A percentile compares a stretch with the other conserved stretches of the same genome.
Conservation (phyloP, 2,797 vertebrate genomes). For the Crocodylus rhombifer region DNA sequence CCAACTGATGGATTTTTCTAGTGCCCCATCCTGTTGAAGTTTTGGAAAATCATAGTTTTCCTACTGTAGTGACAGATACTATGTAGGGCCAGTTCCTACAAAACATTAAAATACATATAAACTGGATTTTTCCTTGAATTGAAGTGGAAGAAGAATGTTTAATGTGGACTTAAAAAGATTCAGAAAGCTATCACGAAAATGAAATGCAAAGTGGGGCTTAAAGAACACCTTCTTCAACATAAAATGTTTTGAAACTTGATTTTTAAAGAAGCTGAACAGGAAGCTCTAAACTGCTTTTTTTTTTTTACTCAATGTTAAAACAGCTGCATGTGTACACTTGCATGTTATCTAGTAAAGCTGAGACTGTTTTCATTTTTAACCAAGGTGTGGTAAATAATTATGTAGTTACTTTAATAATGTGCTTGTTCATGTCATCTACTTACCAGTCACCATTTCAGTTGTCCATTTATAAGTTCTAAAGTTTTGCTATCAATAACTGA, state of each 20-base stretch:
- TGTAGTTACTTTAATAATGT: background rate
- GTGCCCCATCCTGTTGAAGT: conserved; percentile 44
- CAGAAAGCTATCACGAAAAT: background rate
- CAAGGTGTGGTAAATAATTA: background rate
- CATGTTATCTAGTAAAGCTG: background rate
- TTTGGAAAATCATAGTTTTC: conserved; percentile 23
- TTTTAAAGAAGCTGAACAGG: background rate
- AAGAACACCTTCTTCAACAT: background rate
- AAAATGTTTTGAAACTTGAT: background rate
- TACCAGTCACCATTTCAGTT: background rate
- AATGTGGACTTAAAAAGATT: background rate
- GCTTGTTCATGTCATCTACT: background rate
- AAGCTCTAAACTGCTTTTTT: background rate
- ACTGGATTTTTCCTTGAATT: background rate
- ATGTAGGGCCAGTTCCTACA: background rate
- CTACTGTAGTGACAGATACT: background rate
- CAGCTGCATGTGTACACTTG: background rate
- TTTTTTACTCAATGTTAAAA: background rate
- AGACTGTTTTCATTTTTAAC: background rate
- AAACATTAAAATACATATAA: background rate
- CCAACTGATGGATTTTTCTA: background rate
- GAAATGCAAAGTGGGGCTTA: background rate
- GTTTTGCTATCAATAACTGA: too few relatives aligned
- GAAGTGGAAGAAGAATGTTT: background rate
- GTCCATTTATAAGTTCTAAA: background rate